These are phyloP conservation scores for Xylota sylvarum DNA, from an alignment of 2,888 invertebrate species.

Conservation along the genomic window DNA sequence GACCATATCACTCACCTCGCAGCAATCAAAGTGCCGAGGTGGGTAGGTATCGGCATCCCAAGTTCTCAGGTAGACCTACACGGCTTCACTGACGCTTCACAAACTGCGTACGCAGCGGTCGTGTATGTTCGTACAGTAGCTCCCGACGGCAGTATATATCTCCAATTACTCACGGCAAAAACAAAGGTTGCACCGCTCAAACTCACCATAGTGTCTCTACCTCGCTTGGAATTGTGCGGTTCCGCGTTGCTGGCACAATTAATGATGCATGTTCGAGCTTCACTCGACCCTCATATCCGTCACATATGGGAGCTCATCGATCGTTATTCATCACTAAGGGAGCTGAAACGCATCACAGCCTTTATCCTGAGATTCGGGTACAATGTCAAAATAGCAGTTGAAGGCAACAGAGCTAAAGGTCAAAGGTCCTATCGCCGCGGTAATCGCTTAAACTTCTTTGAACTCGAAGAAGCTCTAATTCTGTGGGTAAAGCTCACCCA, in stretches of 20 bases:
- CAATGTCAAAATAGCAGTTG: neutral
- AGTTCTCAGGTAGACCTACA: no score
- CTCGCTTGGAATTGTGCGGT: constrained; percentile 19
- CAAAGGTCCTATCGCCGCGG: neutral
- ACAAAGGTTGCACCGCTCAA: constrained; percentile 38
- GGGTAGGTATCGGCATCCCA: no score
- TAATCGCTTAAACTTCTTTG: neutral
- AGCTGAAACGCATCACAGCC: constrained; percentile 17
- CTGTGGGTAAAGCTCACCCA: constrained; percentile 17
- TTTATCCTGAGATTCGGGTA: constrained; percentile 9
- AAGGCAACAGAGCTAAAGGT: neutral
- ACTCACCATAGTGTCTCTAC: constrained; percentile 21
- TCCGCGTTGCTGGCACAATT: constrained; percentile 23
- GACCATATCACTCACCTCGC: no score
- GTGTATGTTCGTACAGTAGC: constrained; percentile 7
- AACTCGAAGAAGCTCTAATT: constrained; percentile 17
- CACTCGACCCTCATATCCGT: no score
- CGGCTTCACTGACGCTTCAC: constrained; percentile 38
- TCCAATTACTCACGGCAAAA: constrained; percentile 26
- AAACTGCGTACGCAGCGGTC: constrained; percentile 33
- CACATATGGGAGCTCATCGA: constrained; percentile 19
- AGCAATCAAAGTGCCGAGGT: no score
- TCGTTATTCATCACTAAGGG: neutral
- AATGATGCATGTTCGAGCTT: neutral
- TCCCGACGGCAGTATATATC: constrained; percentile 22